Evolutionary conservation across 2,113 vertebrate genomes (phyloP), one percentile per base, ranked within the genome.

Genomic region (Hyla sarda): DNA sequence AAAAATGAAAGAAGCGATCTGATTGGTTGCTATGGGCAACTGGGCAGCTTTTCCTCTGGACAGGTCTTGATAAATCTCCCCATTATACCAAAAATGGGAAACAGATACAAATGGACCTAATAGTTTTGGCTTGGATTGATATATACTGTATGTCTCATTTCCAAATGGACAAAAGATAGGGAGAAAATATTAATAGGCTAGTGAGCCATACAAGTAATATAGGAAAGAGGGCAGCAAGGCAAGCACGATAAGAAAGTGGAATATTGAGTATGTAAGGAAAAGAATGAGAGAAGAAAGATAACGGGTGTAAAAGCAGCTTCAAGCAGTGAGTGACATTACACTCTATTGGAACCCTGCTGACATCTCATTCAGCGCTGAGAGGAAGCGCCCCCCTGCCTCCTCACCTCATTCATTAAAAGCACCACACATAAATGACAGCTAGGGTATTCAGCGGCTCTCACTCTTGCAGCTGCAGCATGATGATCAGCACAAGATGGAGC

Each of bases 341-440:
- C 65, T 86, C 50, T 73, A 58, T 54, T 80, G 77, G 52, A 54
- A 58, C 34, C 84, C 76, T 72, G 84, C 84, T 85, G 74, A 86
- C 84, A 81, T 80, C 75, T 86, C 84, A 86, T 80, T 86, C 84
- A 86, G 77, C 21, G 60, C 48, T 37, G 60, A 67, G 21, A 69
- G 75, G 60, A 79, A 71, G 76, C 76, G 50, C 76, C 84, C 60
- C 58, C 84, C 84, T 80, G 84, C 84, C 45, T 80, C 84, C 84
- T 73, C 84, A 86, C 84, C 84, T 86, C 84, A 86, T 86, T 86
- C 84, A 86, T 80, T 81, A 80, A 30, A 56, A 73, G 56, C 71
- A 84, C 72, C 28, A 54, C 74, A 75, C 71, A 84, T 25, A 62
- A 58, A 60, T 84, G 82, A 84, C 82, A 84, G 82, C 67, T 19